Evolutionary conservation across 2,797 vertebrate species (phyloP).

Genomic region (Tarsius wallacei): DNA sequence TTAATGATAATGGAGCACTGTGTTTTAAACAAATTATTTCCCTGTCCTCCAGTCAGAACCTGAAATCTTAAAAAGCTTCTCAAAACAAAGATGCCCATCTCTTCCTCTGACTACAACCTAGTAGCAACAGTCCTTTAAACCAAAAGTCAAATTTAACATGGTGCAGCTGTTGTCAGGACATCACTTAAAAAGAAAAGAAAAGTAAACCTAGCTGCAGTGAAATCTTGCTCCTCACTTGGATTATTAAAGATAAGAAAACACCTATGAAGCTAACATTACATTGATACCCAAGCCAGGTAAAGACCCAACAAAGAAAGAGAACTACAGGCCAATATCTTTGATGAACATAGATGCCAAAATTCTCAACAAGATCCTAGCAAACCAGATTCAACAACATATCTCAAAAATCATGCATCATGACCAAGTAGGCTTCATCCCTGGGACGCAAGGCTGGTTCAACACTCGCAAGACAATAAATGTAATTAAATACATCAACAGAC

Average conservation of each 20-base stretch:
- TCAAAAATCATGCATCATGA: too few relatives aligned
- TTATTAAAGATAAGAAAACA: not conserved
- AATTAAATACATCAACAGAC: too few relatives aligned
- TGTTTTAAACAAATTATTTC: constrained; percentile 55
- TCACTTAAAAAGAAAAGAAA: not conserved
- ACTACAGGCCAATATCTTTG: too few relatives aligned
- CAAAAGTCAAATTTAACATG: not conserved
- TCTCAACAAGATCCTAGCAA: too few relatives aligned
- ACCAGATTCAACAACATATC: too few relatives aligned
- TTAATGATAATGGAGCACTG: not conserved
- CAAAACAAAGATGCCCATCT: not conserved
- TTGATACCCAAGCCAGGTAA: too few relatives aligned
- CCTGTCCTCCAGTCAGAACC: not conserved
- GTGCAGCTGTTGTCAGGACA: not conserved
- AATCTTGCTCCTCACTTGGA: not conserved
- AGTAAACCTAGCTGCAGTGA: not conserved
- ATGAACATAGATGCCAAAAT: too few relatives aligned
- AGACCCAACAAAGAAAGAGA: too few relatives aligned
- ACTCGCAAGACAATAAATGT: too few relatives aligned
- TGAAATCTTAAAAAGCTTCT: constrained; percentile 35
- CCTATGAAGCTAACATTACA: too few relatives aligned
- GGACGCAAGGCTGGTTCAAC: too few relatives aligned
- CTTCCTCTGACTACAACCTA: not conserved
- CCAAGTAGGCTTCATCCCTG: too few relatives aligned
- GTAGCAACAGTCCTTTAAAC: not conserved